Evolutionary conservation across 1,140 invertebrate species (phyloP).

Genomic region (Trypoxylus dichotomus): DNA sequence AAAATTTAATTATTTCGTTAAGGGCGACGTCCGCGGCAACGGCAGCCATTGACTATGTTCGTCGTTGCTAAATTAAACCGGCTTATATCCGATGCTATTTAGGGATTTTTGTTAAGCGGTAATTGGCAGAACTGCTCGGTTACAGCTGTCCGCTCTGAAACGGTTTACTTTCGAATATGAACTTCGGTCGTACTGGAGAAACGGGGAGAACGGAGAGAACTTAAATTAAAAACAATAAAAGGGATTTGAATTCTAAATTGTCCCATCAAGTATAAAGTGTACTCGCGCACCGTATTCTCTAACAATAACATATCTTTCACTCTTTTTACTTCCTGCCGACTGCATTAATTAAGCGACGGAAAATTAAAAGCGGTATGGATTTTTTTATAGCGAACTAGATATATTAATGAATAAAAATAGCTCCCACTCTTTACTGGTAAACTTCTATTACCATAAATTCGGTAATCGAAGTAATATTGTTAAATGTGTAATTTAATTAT

Average conservation of each 20-base stretch:
- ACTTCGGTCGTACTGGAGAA: constrained; percentile 14
- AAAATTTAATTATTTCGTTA: constrained; percentile 41
- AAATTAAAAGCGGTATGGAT: constrained; percentile 11
- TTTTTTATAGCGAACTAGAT: not conserved
- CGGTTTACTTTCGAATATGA: constrained; percentile 34
- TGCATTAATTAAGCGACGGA: constrained; percentile 19
- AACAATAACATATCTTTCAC: constrained; percentile 17
- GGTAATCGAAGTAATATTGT: not conserved
- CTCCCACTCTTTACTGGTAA: not conserved
- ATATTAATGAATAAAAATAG: constrained; percentile 17
- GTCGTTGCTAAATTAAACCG: constrained; percentile 28
- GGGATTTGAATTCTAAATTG: constrained; percentile 38
- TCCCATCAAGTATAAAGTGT: constrained; percentile 27
- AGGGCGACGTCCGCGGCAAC: constrained; percentile 31
- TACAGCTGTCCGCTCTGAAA: constrained; percentile 35
- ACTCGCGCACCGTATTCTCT: not conserved
- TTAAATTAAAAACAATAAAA: constrained; percentile 38
- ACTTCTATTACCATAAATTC: no score
- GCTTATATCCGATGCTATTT: constrained; percentile 34
- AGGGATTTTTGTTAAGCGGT: constrained; percentile 41
- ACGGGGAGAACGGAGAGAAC: constrained; percentile 25
- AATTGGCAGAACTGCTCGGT: constrained; percentile 39
- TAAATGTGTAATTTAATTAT: not conserved
- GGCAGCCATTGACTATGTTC: constrained; percentile 33
- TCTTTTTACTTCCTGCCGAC: constrained; percentile 8